Evolutionary conservation across 2,113 vertebrate genomes (phyloP), one percentile per base, ranked within the genome.

Genomic region (Cynocephalus volans): DNA sequence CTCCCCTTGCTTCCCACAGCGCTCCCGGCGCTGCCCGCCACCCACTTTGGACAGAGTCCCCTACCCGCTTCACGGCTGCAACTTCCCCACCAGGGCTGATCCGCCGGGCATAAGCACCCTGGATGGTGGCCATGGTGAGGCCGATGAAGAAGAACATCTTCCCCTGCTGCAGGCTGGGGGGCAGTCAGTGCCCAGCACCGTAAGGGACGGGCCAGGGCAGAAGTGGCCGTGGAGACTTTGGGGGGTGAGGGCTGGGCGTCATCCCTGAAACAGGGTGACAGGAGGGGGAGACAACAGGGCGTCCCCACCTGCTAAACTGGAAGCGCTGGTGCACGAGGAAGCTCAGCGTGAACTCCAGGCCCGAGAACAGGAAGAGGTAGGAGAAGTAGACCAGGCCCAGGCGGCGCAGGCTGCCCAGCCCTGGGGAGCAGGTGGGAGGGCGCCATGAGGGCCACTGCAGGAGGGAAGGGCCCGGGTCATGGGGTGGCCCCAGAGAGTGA

Each of bases 131-230:
- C 99, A 99, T 99, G 97, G 99, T 99, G 95, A 99, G 99, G 65
- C 99, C 99, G 84, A 99, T 99, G 97, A 99, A 99, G 98, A 99
- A 99, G 95, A 99, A 99, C 99, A 99, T 99, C 99, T 99, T 99
- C 36, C 99, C 99, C 97, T 99, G 99, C 97, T 99, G 99, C 99
- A 99, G 99, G 97, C 99, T 99, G 97, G 65, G 52, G 69, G 84
- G 72, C 33, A 79, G 75, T 92, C 19, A 95, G 96, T 26, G 26
- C 23, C 60, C 23, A 65, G 87, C 7, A 52, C 67, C 26, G 41
- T 41, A 41, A 3, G 41, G 41, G 41, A 41, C 41, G 54, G 21
- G 75, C 48, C 79, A 31, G 73, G 79, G 45, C 18, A 6, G 10
- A 19, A 6, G 19, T 21, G 28, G 72, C 81, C 50, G 18, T 41